Conservation (phyloP, 1,140 invertebrate species). For the Aricia agestis region DNA sequence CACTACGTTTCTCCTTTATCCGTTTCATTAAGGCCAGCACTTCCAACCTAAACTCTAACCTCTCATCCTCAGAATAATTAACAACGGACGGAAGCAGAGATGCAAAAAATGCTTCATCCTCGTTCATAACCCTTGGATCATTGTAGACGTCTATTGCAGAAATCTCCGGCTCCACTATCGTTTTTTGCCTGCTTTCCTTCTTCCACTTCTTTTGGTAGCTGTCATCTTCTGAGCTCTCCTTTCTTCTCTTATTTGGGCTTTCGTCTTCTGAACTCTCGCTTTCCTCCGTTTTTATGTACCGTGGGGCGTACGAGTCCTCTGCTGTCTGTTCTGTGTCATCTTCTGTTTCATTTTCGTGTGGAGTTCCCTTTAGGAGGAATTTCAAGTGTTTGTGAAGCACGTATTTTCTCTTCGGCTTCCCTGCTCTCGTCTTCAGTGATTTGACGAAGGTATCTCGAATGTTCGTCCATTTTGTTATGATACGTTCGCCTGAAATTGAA, state of each 20-base stretch:
- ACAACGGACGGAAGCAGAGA: slow-evolving; percentile 61
- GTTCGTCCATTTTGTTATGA: slow-evolving; percentile 63
- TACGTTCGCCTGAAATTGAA: slow-evolving; percentile 49
- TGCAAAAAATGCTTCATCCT: slow-evolving; percentile 68
- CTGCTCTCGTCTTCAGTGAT: slow-evolving; percentile 48
- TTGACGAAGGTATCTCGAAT: slow-evolving; percentile 60
- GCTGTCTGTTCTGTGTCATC: slow-evolving; percentile 25
- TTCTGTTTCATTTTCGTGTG: slow-evolving; percentile 33
- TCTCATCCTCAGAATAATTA: slow-evolving; percentile 61
- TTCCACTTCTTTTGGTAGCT: slow-evolving; percentile 21
- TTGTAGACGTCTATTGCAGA: slow-evolving; percentile 46
- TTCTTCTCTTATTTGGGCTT: slow-evolving; percentile 29
- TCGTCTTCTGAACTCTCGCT: slow-evolving; percentile 19
- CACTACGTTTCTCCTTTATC: slow-evolving; percentile 49
- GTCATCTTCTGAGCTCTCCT: slow-evolving; percentile 19
- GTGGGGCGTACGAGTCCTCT: neutral
- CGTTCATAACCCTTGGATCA: slow-evolving; percentile 61
- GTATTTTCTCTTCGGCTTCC: slow-evolving; percentile 52
- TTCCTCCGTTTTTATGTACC: slow-evolving; percentile 32
- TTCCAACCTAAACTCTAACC: slow-evolving; percentile 62
- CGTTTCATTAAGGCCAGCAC: slow-evolving; percentile 60
- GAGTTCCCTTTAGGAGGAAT: slow-evolving; percentile 47
- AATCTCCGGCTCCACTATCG: slow-evolving; percentile 38
- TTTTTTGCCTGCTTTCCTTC: slow-evolving; percentile 26
- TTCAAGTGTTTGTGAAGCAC: slow-evolving; percentile 51